Evolutionary conservation across 2,797 vertebrate genomes (phyloP).

Genomic region (Semaprochilodus insignis): DNA sequence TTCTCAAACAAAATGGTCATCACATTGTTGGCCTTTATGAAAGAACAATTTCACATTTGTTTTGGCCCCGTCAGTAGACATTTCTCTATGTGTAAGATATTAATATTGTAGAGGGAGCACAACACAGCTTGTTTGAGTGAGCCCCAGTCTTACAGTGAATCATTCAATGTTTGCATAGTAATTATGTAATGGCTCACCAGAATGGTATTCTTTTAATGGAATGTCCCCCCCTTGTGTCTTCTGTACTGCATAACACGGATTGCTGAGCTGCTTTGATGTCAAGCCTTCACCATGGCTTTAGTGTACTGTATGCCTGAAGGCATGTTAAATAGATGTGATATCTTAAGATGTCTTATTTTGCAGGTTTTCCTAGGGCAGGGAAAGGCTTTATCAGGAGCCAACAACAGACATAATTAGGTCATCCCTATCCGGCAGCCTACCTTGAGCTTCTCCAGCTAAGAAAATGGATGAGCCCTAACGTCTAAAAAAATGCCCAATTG

Average conservation of each 20-base stretch:
- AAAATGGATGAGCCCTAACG: conserved; percentile 28
- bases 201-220: conserved; percentile 32
- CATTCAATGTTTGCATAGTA: conserved; percentile 48
- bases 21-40: conserved; percentile 1
- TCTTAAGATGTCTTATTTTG: conserved; percentile 22
- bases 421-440: conserved; percentile 14
- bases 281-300: neutral
- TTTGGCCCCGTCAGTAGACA: neutral
- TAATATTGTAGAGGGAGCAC: conserved; percentile 15
- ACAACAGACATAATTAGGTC: conserved; percentile 40
- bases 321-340: conserved; percentile 18
- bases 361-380: conserved; percentile 12
- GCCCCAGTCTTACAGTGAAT: conserved; percentile 36
- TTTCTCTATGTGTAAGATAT: conserved; percentile 1
- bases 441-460: neutral
- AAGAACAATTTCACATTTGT: conserved; percentile 19
- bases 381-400: conserved; percentile 13
- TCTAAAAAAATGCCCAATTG: neutral
- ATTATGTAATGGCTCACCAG: conserved; percentile 40
- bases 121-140: conserved; percentile 37
- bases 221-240: conserved; percentile 42
- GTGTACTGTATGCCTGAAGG: conserved; percentile 24
- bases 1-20: conserved; percentile 4
- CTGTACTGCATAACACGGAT: conserved; percentile 15
- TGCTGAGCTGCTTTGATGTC: conserved; percentile 32